Percentiles rank a stretch among this genome's conserved stretches.
Evolutionary conservation across 2,797 vertebrate genomes (phyloP).

Genomic region (Sebastes minor): DNA sequence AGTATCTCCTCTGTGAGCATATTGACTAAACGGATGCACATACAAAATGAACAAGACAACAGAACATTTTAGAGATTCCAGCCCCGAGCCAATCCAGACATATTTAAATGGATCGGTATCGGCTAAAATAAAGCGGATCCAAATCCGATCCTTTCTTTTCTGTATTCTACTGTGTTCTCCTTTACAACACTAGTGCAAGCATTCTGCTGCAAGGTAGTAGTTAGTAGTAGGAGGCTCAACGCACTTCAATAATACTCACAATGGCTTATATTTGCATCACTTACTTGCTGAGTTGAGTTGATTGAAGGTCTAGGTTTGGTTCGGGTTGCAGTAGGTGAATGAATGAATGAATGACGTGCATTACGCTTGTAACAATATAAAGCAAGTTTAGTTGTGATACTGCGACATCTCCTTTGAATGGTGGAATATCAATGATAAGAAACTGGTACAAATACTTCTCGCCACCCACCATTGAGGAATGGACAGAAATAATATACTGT

Average conservation of each 20-base stretch:
- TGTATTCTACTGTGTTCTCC: neutral
- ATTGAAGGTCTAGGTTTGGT: neutral
- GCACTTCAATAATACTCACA: neutral
- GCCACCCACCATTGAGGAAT: neutral
- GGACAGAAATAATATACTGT: neutral
- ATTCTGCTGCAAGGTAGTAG: neutral
- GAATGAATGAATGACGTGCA: no score
- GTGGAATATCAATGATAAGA: neutral
- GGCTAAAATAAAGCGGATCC: neutral
- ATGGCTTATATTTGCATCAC: neutral
- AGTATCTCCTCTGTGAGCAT: neutral
- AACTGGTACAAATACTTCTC: neutral
- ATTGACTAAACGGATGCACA: neutral
- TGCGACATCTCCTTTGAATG: neutral
- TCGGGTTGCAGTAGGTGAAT: neutral
- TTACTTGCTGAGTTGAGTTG: neutral
- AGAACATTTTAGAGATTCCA: neutral
- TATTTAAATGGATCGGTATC: neutral
- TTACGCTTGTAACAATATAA: no score
- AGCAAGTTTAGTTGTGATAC: neutral
- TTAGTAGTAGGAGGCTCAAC: no score
- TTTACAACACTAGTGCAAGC: neutral
- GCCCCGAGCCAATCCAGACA: no score
- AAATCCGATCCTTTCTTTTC: neutral
- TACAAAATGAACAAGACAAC: neutral